phyloP scores from a whole-genome alignment of 2,113 vertebrate species.

The Cervus canadensis region DNA sequence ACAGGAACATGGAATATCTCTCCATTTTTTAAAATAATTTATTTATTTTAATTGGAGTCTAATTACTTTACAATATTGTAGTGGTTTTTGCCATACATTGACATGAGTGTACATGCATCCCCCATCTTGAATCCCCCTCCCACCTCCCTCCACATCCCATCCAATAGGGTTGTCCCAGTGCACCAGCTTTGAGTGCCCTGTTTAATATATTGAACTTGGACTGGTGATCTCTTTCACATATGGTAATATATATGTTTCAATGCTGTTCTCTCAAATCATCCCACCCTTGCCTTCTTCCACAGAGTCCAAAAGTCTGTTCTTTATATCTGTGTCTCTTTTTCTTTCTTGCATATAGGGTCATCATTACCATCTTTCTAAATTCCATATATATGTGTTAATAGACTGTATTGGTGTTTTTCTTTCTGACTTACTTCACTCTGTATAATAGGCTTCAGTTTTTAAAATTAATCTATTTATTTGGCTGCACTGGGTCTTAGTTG shows the following conservation, averaged over 20 bases:
- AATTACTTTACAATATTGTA: background rate
- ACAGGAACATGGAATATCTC: no score
- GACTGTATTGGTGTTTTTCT: background rate
- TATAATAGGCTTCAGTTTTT: background rate
- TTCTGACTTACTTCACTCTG: background rate
- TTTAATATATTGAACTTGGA: background rate
- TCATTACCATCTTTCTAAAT: background rate
- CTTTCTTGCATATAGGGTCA: background rate
- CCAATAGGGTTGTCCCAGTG: background rate
- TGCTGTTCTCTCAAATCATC: background rate
- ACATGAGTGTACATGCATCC: background rate
- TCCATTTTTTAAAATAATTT: background rate
- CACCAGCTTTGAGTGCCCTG: background rate
- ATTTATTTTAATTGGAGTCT: background rate
- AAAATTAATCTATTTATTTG: background rate
- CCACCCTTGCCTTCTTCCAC: background rate
- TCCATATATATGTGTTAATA: background rate
- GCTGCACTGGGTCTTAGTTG: background rate
- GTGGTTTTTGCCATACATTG: background rate
- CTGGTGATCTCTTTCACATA: background rate
- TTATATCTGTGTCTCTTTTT: background rate
- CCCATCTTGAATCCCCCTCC: background rate
- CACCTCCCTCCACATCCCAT: background rate
- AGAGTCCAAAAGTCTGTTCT: background rate
- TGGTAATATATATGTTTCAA: background rate